Evolutionary conservation across 2,113 vertebrate species (phyloP).

Genomic region (Anseranas semipalmata): DNA sequence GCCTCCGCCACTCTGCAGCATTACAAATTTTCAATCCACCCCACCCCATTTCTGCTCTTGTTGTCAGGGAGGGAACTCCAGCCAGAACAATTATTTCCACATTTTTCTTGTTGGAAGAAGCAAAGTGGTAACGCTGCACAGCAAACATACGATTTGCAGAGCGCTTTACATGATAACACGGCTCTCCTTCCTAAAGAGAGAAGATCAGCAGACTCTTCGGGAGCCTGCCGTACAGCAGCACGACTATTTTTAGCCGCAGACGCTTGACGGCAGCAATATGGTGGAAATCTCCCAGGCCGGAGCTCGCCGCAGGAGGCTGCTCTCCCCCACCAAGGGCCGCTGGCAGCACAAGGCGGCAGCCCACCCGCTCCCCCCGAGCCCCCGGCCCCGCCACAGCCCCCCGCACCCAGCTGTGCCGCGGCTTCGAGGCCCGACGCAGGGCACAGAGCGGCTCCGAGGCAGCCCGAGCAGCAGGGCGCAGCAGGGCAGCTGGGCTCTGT

Average conservation of each 20-base stretch:
- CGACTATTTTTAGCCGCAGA: not conserved
- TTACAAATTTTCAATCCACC: not conserved
- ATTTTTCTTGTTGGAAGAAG: not conserved
- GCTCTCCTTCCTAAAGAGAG: not conserved
- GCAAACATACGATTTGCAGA: not conserved
- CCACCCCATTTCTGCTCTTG: slow-evolving; percentile 40
- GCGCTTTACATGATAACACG: not conserved
- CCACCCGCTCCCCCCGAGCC: too few species aligned
- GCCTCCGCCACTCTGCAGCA: slow-evolving; percentile 4
- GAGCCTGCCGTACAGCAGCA: not conserved
- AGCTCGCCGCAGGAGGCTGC: not conserved
- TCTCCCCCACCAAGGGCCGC: too few species aligned
- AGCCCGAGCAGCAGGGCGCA: not conserved
- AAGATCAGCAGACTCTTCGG: not conserved
- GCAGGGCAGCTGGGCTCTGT: not conserved
- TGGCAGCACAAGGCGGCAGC: too few species aligned
- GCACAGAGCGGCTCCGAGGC: not conserved
- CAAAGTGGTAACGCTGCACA: not conserved
- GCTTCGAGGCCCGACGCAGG: rapidly evolving
- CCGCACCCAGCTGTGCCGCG: too few species aligned
- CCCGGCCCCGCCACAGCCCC: too few species aligned
- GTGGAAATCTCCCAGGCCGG: slow-evolving; percentile 40
- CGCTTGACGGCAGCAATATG: not conserved
- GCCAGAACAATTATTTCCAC: slow-evolving; percentile 7
- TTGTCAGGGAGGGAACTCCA: slow-evolving; percentile 58